A percentile compares a stretch with the other conserved stretches of the same genome.
phyloP scores from a whole-genome alignment of 1,140 invertebrate genomes.

The Saccostrea cuccullata region DNA sequence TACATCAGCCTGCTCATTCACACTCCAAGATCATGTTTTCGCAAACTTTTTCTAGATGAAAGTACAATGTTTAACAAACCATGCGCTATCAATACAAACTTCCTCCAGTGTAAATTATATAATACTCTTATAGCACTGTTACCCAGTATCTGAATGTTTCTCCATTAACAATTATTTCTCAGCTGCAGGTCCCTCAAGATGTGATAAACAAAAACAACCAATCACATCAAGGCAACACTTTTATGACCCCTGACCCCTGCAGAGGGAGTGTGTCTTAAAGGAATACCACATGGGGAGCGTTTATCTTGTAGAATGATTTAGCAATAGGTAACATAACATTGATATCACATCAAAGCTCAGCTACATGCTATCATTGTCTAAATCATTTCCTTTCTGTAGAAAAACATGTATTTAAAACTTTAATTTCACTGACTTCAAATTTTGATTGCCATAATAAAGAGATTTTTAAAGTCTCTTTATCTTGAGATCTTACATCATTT shows the following conservation, averaged over 20 bases:
- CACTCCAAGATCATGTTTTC: background rate
- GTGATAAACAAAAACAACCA: conserved; percentile 35
- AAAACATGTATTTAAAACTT: conserved; percentile 22
- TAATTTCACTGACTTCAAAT: background rate
- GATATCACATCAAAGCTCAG: conserved; percentile 19
- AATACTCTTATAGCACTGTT: background rate
- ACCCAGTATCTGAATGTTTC: background rate
- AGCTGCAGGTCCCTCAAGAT: conserved; percentile 22
- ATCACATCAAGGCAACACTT: conserved; percentile 19
- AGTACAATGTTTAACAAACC: conserved; percentile 2
- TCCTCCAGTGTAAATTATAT: conserved; percentile 7
- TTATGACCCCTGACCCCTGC: conserved; percentile 27
- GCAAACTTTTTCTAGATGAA: background rate
- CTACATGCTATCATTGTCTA: conserved; percentile 9
- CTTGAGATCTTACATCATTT: background rate
- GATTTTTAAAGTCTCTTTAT: conserved; percentile 17
- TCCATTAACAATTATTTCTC: conserved; percentile 34
- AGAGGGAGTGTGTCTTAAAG: conserved; percentile 32
- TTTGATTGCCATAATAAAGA: conserved; percentile 3
- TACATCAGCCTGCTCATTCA: background rate
- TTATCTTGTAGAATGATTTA: conserved; percentile 19
- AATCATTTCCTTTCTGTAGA: conserved; percentile 6
- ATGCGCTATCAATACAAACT: conserved; percentile 1
- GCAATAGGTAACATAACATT: conserved; percentile 13
- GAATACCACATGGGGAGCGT: conserved; percentile 6